Conservation (phyloP, 2,888 invertebrate species). For the Enoplolaimus lenunculus region DNA sequence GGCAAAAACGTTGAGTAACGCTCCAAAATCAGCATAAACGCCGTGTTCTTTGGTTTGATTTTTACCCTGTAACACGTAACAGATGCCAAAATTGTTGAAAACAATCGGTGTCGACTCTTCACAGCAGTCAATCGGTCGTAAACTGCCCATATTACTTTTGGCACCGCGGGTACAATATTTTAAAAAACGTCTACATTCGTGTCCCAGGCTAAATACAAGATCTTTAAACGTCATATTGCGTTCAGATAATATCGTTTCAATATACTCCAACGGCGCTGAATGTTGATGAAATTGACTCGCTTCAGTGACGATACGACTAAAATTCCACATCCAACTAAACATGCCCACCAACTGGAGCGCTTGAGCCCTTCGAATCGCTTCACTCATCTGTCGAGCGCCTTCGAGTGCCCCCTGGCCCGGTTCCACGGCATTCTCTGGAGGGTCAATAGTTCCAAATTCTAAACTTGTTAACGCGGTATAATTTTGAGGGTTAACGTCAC, state of each 20-base stretch:
- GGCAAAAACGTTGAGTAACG: conserved; percentile 3
- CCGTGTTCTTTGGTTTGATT: conserved; percentile 3
- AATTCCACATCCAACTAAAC: conserved; percentile 11
- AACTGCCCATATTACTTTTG: not conserved
- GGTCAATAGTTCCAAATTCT: not conserved
- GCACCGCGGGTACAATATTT: conserved; percentile 6
- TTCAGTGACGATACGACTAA: not conserved
- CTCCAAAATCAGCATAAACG: conserved; percentile 12
- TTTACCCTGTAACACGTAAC: conserved; percentile 4
- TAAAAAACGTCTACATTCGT: conserved; percentile 3
- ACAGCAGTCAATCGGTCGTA: conserved; percentile 1
- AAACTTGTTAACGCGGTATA: not conserved
- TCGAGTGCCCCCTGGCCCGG: too few species aligned
- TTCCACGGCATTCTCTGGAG: not conserved
- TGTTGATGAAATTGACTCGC: not conserved
- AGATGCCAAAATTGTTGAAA: conserved; percentile 6
- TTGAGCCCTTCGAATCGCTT: not conserved
- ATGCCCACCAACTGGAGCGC: not conserved
- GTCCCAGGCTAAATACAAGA: not conserved
- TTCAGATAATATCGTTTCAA: not conserved
- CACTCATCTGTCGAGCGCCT: not conserved
- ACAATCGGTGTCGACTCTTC: conserved; percentile 8
- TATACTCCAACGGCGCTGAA: not conserved
- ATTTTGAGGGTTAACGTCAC: conserved; percentile 13
- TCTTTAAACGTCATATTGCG: not conserved